phyloP scores from a whole-genome alignment of 2,113 vertebrate species.

The Leucoraja erinaceus region DNA sequence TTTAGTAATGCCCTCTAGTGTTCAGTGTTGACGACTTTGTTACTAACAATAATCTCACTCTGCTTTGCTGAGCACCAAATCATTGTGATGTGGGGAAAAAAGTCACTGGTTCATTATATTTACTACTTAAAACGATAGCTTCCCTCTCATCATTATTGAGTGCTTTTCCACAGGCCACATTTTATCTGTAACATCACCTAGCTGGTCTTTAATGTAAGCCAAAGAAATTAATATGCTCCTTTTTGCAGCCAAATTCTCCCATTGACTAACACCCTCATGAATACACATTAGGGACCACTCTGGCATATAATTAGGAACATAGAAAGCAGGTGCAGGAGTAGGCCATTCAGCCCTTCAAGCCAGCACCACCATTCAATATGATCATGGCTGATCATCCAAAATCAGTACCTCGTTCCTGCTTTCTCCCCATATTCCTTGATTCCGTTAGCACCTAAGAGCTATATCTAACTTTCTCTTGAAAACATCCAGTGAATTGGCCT shows the following conservation, averaged over 20 bases:
- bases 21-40: not conserved
- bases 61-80: not conserved
- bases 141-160: not conserved
- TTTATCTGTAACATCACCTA: not conserved
- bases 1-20: not conserved
- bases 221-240: too few species aligned
- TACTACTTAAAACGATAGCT: not conserved
- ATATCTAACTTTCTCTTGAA: too few species aligned
- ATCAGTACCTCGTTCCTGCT: too few species aligned
- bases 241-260: too few species aligned
- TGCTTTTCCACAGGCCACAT: not conserved
- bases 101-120: not conserved
- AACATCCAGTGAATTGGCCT: too few species aligned
- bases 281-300: not conserved
- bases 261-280: too few species aligned
- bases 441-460: too few species aligned
- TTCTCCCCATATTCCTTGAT: too few species aligned
- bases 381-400: too few species aligned
- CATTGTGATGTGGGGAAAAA: not conserved
- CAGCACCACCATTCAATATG: too few species aligned
- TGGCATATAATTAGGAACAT: not conserved
- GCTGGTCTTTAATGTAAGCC: not conserved
- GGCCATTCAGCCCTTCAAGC: too few species aligned
- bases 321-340: too few species aligned
- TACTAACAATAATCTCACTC: not conserved